phyloP scores from a whole-genome alignment of 2,888 invertebrate species.

The Perdita meconis region DNA sequence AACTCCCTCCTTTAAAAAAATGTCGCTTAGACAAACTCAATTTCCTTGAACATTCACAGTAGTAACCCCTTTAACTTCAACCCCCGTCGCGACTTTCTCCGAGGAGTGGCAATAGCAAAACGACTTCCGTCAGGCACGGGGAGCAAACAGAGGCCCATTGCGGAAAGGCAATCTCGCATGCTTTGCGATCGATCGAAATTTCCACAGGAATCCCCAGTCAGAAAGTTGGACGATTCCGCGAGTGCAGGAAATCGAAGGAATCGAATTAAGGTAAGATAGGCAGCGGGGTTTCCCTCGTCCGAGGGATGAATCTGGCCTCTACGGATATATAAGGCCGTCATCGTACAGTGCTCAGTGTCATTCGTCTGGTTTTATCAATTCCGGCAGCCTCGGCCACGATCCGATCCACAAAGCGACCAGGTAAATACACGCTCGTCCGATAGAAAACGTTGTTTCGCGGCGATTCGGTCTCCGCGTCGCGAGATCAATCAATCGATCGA shows the following conservation, averaged over 20 bases:
- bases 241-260: conserved; percentile 72
- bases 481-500: not conserved
- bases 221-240: conserved; percentile 27
- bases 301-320: conserved; percentile 70
- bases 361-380: conserved; percentile 68
- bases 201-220: conserved; percentile 37
- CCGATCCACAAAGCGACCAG: conserved; percentile 48
- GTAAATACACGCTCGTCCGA: conserved; percentile 54
- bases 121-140: not conserved
- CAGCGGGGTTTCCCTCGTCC: conserved; percentile 69
- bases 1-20: too few species aligned
- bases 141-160: conserved; percentile 25
- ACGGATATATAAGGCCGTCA: conserved; percentile 71
- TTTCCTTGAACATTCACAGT: too few species aligned
- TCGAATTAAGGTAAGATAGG: conserved; percentile 66
- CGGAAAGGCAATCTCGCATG: too few species aligned
- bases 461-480: not conserved
- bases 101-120: not conserved
- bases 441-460: conserved; percentile 13
- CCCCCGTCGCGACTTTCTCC: too few species aligned
- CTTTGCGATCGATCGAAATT: conserved; percentile 48
- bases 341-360: conserved; percentile 63
- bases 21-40: too few species aligned
- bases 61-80: too few species aligned
- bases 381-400: conserved; percentile 61